These are phyloP conservation scores for Meliscaeva auricollis DNA, from an alignment of 2,888 invertebrate species.

Conservation along the genomic window DNA sequence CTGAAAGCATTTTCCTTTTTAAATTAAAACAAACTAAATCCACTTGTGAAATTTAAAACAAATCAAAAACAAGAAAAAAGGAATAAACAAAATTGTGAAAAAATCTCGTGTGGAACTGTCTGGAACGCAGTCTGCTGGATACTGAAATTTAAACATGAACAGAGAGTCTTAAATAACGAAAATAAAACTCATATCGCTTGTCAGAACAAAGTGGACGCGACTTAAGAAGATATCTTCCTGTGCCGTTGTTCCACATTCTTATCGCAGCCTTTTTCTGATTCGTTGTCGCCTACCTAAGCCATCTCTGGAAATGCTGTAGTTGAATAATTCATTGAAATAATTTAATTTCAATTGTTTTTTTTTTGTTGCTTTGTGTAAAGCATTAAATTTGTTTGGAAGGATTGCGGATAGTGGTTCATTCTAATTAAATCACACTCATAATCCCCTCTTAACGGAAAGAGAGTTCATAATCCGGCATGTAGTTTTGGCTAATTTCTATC, in stretches of 20 bases:
- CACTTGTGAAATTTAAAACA: no score
- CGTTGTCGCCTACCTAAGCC: slow-evolving; percentile 2
- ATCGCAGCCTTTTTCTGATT: slow-evolving; percentile 2
- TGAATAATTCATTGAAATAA: slow-evolving; percentile 58
- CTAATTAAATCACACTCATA: no score
- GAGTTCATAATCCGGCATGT: no score
- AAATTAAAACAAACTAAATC: no score
- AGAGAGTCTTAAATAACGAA: slow-evolving; percentile 69
- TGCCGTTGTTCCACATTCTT: slow-evolving; percentile 16
- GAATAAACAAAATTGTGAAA: slow-evolving; percentile 23
- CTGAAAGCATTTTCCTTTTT: slow-evolving; percentile 45
- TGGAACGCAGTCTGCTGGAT: slow-evolving; percentile 59
- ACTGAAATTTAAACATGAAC: slow-evolving; percentile 58
- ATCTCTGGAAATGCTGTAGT: no score
- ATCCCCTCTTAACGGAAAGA: no score
- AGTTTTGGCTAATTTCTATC: no score
- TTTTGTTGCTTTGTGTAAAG: not conserved
- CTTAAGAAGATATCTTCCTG: slow-evolving; percentile 32
- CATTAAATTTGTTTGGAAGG: no score
- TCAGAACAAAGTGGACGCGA: slow-evolving; percentile 4
- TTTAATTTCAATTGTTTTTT: slow-evolving; percentile 25
- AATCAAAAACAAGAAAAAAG: not conserved
- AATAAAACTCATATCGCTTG: slow-evolving; percentile 43
- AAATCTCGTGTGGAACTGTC: slow-evolving; percentile 53
- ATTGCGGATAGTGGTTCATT: no score